Percentiles rank a stretch among this genome's conserved stretches.
Evolutionary conservation across 2,113 vertebrate genomes (phyloP).

Genomic region (Lonchura striata): DNA sequence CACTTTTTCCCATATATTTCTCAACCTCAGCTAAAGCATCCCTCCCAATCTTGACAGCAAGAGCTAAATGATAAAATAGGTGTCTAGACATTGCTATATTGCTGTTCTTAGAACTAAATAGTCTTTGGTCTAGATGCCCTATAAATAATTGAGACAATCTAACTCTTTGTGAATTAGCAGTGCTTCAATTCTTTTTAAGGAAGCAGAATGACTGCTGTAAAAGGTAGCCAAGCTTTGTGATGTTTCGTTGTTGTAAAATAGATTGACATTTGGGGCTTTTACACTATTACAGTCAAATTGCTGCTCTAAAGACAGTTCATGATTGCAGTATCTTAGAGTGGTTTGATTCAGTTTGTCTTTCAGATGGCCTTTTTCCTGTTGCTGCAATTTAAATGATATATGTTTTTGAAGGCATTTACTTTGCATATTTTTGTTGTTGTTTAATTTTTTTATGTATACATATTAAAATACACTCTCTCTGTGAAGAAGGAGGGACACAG

Average conservation of each 20-base stretch:
- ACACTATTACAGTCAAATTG: slow-evolving; percentile 58
- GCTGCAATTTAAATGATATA: neutral
- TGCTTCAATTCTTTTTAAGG: slow-evolving; percentile 16
- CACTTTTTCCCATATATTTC: neutral
- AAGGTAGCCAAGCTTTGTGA: slow-evolving; percentile 6
- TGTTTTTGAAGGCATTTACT: neutral
- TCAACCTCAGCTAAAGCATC: neutral
- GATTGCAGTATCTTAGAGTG: neutral
- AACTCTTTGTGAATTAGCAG: slow-evolving; percentile 44
- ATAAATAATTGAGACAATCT: slow-evolving; percentile 26
- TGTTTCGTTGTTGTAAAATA: slow-evolving; percentile 63
- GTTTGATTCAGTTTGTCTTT: slow-evolving; percentile 16
- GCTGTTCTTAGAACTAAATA: slow-evolving; percentile 28
- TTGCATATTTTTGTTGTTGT: neutral
- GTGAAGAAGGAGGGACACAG: neutral
- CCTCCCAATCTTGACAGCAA: neutral
- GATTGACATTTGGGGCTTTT: slow-evolving; percentile 62
- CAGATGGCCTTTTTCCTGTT: neutral
- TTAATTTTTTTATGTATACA: neutral
- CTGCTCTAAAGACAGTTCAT: slow-evolving; percentile 25
- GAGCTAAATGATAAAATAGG: slow-evolving; percentile 18
- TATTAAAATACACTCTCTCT: neutral
- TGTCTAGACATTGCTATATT: slow-evolving; percentile 30
- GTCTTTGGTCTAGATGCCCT: neutral
- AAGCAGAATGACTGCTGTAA: slow-evolving; percentile 4